phyloP scores from a whole-genome alignment of 2,113 vertebrate genomes.

The Mola mola region DNA sequence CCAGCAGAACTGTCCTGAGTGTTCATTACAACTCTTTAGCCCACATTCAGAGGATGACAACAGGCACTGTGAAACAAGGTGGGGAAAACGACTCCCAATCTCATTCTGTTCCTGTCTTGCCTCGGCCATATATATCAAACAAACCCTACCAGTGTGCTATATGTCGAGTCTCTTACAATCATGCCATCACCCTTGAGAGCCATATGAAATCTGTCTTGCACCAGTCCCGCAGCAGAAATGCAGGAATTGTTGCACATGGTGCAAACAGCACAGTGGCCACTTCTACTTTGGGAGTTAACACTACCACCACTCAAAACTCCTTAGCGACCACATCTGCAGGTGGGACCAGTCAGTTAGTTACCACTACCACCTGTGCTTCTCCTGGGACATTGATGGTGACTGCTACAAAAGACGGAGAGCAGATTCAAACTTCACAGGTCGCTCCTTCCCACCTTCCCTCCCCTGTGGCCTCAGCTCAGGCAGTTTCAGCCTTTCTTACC shows the following conservation, averaged over 20 bases:
- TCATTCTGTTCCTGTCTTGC: conserved; percentile 31
- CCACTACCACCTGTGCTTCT: conserved; percentile 66
- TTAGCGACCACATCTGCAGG: conserved; percentile 54
- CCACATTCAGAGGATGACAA: conserved; percentile 90
- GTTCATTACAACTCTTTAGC: conserved; percentile 91
- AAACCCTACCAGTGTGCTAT: conserved; percentile 91
- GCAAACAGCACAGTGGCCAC: conserved; percentile 51
- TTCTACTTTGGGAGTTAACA: conserved; percentile 45
- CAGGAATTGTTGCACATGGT: conserved; percentile 68
- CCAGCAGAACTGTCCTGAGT: conserved; percentile 87
- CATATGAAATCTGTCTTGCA: conserved; percentile 93
- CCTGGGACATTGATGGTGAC: conserved; percentile 69
- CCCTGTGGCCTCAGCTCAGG: conserved; percentile 82
- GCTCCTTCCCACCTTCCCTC: conserved; percentile 79
- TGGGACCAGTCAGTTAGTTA: conserved; percentile 62
- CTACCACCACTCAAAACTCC: conserved; percentile 51
- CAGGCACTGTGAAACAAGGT: conserved; percentile 75
- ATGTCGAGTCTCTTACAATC: conserved; percentile 92
- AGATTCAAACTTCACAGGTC: conserved; percentile 71
- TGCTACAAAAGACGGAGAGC: conserved; percentile 75
- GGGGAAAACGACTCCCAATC: conserved; percentile 54
- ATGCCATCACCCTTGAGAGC: conserved; percentile 92
- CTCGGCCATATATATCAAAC: conserved; percentile 79
- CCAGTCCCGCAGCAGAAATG: conserved; percentile 87
- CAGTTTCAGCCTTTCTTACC: conserved; percentile 84